Conservation (phyloP, 1,140 invertebrate genomes). For the Theocolax elegans region DNA sequence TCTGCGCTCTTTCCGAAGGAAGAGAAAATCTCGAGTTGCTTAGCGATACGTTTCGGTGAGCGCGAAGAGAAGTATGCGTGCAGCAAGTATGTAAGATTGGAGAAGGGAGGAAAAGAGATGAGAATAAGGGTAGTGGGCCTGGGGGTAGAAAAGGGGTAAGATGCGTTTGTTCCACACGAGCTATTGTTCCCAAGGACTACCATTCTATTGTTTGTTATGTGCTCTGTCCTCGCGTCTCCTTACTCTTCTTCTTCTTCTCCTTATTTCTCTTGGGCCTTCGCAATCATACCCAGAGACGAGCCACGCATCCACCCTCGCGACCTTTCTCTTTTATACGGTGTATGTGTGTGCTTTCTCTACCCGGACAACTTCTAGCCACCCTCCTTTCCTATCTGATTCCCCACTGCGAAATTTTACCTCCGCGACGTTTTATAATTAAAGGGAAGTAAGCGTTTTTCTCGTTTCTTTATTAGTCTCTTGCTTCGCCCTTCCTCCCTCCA, state of each 20-base stretch:
- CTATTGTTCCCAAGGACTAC: slow-evolving; percentile 62
- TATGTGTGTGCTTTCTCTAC: neutral
- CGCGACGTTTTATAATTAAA: slow-evolving; percentile 42
- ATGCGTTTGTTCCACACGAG: slow-evolving; percentile 67
- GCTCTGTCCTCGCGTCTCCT: slow-evolving; percentile 41
- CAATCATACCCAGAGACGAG: neutral
- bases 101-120: slow-evolving; percentile 18
- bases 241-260: no score
- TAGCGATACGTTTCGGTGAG: no score
- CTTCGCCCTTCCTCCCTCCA: neutral
- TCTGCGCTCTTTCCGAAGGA: slow-evolving; percentile 18
- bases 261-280: neutral
- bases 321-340: neutral
- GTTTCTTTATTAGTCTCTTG: slow-evolving; percentile 27
- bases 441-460: slow-evolving; percentile 43
- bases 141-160: slow-evolving; percentile 49
- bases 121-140: neutral
- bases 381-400: slow-evolving; percentile 38
- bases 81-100: no score
- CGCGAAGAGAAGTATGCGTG: no score
- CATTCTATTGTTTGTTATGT: slow-evolving; percentile 64
- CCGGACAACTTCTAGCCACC: slow-evolving; percentile 8
- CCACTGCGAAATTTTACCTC: slow-evolving; percentile 36
- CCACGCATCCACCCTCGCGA: neutral
- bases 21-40: no score